Percentiles rank a stretch among this genome's conserved stretches.
Conservation (phyloP, 2,888 invertebrate genomes). For the Apamea crenata region DNA sequence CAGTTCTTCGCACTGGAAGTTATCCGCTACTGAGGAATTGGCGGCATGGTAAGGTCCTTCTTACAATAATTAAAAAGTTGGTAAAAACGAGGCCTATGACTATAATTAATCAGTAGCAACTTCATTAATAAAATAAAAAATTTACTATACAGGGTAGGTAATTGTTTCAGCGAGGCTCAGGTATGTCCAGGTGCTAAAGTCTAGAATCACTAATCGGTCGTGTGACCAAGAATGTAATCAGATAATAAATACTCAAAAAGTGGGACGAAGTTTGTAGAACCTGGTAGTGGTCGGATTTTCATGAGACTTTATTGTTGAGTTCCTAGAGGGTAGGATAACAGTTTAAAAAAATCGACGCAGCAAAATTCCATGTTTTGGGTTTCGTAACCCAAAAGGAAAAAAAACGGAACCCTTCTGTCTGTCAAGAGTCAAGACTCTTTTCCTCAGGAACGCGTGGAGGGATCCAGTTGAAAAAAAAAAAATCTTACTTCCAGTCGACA, state of each 20-base stretch:
- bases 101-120: neutral
- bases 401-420: neutral
- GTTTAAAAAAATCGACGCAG: neutral
- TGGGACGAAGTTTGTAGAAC: neutral
- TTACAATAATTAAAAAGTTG: neutral
- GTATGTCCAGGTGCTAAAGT: neutral
- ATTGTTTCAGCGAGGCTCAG: neutral
- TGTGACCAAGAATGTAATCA: neutral
- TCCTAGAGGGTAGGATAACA: neutral
- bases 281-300: neutral
- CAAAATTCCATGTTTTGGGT: neutral
- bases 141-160: neutral
- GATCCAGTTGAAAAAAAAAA: neutral
- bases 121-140: neutral
- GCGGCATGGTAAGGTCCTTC: neutral
- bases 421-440: neutral
- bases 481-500: neutral
- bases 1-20: slow-evolving; percentile 20
- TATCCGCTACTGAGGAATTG: neutral
- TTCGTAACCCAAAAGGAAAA: neutral
- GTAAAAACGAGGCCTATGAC: neutral
- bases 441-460: neutral
- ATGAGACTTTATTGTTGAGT: neutral
- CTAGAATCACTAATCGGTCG: neutral
- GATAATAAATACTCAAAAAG: neutral